phyloP scores from a whole-genome alignment of 2,113 vertebrate species.

The Rutilus rutilus region DNA sequence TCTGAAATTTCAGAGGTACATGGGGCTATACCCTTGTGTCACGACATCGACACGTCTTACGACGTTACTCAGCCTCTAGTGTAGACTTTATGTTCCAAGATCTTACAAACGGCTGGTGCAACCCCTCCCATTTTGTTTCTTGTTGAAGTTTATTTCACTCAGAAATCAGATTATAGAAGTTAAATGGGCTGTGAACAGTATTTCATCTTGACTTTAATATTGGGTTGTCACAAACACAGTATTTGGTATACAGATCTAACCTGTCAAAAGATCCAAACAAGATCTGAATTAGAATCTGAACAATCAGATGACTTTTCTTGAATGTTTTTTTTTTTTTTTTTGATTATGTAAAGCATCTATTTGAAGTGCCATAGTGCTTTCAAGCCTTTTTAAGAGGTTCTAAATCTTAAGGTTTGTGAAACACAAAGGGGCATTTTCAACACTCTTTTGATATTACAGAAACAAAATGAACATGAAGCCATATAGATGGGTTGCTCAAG shows the following conservation, averaged over 20 bases:
- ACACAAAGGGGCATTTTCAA: constrained; percentile 46
- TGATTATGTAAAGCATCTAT: constrained; percentile 22
- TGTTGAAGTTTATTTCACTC: background rate
- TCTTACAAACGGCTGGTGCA: background rate
- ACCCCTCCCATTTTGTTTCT: background rate
- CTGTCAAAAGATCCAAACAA: background rate
- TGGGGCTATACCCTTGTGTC: background rate
- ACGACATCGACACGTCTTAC: background rate
- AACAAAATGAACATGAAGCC: constrained; percentile 49
- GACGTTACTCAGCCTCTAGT: background rate
- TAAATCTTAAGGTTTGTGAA: constrained; percentile 39
- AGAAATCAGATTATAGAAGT: background rate
- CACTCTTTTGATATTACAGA: constrained; percentile 44
- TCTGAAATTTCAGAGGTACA: background rate
- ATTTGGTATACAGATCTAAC: constrained; percentile 36
- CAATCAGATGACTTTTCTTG: constrained; percentile 16
- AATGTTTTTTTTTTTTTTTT: constrained; percentile 10
- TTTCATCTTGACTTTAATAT: constrained; percentile 38
- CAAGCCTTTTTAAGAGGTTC: constrained; percentile 47
- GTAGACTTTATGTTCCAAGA: background rate
- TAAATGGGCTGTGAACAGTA: background rate
- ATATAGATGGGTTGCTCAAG: constrained; percentile 43
- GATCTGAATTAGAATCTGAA: constrained; percentile 10
- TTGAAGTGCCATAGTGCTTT: constrained; percentile 51
- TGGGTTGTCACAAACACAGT: background rate